Evolutionary conservation across 2,113 vertebrate genomes (phyloP).

Genomic region (Lathamus discolor): DNA sequence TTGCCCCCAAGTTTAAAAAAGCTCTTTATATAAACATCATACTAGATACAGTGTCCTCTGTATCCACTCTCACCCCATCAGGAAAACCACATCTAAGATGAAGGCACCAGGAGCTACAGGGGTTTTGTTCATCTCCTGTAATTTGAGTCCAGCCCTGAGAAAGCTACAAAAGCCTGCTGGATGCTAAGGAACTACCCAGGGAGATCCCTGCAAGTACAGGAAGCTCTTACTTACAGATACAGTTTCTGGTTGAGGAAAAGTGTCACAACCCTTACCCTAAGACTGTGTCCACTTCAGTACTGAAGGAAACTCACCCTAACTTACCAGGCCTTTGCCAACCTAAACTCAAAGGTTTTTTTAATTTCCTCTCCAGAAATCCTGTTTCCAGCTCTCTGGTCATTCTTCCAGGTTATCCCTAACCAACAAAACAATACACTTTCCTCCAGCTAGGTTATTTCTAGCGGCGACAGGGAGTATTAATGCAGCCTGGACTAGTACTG

Average conservation of each 20-base stretch:
- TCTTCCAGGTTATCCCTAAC: background rate
- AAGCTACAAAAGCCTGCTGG: background rate
- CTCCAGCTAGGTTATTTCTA: background rate
- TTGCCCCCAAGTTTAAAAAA: background rate
- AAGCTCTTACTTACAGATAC: background rate
- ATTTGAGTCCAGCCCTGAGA: background rate
- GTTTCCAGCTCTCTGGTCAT: background rate
- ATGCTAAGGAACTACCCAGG: background rate
- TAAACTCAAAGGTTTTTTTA: background rate
- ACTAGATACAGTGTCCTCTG: background rate
- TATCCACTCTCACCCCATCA: background rate
- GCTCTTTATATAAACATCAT: background rate
- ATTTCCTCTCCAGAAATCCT: background rate
- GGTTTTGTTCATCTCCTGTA: background rate
- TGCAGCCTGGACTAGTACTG: background rate
- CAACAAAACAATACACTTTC: background rate
- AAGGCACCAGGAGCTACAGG: background rate
- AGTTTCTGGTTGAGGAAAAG: background rate
- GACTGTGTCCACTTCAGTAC: background rate
- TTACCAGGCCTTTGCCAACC: background rate
- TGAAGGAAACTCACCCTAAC: background rate
- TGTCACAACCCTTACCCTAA: background rate
- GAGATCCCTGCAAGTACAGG: background rate
- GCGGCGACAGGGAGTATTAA: background rate
- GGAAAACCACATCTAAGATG: background rate